Percentiles rank a stretch among this genome's conserved stretches.
Evolutionary conservation across 1,140 invertebrate species (phyloP).

Genomic region (Bathynomus jamesi): DNA sequence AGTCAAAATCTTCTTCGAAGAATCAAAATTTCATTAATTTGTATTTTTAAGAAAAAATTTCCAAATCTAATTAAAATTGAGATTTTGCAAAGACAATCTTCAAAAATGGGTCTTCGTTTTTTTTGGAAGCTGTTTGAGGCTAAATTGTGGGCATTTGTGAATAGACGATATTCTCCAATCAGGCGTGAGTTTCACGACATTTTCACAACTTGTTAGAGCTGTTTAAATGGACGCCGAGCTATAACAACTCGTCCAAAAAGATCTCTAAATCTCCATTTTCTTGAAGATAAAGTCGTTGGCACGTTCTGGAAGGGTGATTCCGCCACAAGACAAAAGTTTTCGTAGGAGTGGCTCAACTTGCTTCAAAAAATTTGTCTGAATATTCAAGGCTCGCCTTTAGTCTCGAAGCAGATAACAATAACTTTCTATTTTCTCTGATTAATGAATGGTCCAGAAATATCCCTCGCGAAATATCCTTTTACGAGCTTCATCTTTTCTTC

Average conservation of each 20-base stretch:
- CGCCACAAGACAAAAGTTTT: not conserved
- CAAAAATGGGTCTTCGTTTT: not conserved
- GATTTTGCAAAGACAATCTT: not conserved
- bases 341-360: too few species aligned
- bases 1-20: too few species aligned
- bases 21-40: too few species aligned
- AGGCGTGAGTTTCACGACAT: not conserved
- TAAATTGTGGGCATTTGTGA: not conserved
- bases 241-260: not conserved
- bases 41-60: too few species aligned
- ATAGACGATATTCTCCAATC: not conserved
- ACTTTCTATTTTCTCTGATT: not conserved
- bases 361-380: not conserved
- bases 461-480: not conserved
- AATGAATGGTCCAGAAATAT: not conserved
- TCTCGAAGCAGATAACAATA: not conserved
- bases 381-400: not conserved
- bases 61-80: not conserved
- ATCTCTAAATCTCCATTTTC: slow-evolving; percentile 1
- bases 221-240: not conserved
- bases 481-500: not conserved
- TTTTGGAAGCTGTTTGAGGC: not conserved
- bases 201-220: not conserved
- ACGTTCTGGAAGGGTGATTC: not conserved
- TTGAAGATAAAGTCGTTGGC: not conserved